Conservation (phyloP, 2,797 vertebrate species). For the Acanthornis magna region DNA sequence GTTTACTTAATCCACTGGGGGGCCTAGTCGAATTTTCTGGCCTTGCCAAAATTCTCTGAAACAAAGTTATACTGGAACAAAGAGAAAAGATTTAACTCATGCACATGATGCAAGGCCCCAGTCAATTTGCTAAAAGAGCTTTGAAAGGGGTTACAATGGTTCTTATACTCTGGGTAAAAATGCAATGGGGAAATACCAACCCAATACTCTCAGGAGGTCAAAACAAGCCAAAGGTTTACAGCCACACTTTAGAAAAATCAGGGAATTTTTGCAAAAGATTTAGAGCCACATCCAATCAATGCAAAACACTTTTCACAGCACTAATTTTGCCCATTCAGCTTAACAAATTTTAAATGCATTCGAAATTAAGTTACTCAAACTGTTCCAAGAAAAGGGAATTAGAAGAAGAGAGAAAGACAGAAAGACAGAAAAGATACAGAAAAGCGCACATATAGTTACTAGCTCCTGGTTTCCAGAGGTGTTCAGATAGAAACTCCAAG, state of each 20-base stretch:
- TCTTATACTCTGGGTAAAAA: not conserved
- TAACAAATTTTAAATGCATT: fast-evolving
- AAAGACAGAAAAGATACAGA: not conserved
- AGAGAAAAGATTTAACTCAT: not conserved
- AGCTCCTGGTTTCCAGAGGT: fast-evolving
- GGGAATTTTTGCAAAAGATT: not conserved
- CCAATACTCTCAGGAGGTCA: not conserved
- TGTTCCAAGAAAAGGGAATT: not conserved
- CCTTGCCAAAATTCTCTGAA: not conserved
- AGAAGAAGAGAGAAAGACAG: not conserved
- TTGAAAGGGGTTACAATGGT: not conserved
- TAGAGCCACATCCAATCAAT: too few relatives aligned
- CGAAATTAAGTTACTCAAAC: fast-evolving
- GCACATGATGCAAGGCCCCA: too few relatives aligned
- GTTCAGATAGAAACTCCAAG: not conserved
- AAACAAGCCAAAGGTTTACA: not conserved
- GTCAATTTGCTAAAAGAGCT: fast-evolving
- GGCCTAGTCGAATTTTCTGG: not conserved
- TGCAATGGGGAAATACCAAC: not conserved
- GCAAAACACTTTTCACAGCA: not conserved
- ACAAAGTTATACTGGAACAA: not conserved
- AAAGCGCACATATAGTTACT: not conserved
- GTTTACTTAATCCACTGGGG: not conserved
- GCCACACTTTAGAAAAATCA: not conserved
- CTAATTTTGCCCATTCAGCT: not conserved